phyloP scores from a whole-genome alignment of 1,140 invertebrate species.

The Tetramorium alpestre region DNA sequence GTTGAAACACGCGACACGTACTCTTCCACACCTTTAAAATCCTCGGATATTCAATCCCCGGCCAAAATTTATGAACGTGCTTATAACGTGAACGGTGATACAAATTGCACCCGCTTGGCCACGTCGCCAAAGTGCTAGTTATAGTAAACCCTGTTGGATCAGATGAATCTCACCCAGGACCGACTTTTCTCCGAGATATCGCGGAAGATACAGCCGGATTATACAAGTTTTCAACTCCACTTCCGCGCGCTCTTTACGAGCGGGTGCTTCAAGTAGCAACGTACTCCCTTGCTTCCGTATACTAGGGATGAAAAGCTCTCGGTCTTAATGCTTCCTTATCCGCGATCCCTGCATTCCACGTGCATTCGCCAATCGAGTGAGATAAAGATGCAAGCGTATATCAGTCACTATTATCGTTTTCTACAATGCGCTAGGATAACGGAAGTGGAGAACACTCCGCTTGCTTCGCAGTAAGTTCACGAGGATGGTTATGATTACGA shows the following conservation, averaged over 20 bases:
- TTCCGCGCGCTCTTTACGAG: slow-evolving; percentile 48
- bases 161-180: slow-evolving; percentile 26
- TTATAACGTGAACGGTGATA: slow-evolving; percentile 23
- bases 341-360: slow-evolving; percentile 14
- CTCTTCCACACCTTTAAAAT: background rate
- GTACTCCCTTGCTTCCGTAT: background rate
- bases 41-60: slow-evolving; percentile 33
- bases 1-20: slow-evolving; percentile 1
- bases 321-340: slow-evolving; percentile 25
- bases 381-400: slow-evolving; percentile 3
- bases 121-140: slow-evolving; percentile 39
- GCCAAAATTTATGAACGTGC: background rate
- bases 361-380: slow-evolving; percentile 1
- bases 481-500: background rate
- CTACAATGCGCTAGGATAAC: background rate
- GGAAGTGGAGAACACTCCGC: background rate
- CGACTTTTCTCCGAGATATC: slow-evolving; percentile 37
- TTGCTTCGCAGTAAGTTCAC: too few species aligned
- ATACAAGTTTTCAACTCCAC: slow-evolving; percentile 65
- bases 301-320: slow-evolving; percentile 7
- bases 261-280: slow-evolving; percentile 15
- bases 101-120: slow-evolving; percentile 35
- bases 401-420: background rate
- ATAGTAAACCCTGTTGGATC: slow-evolving; percentile 35
- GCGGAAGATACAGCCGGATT: slow-evolving; percentile 55